Evolutionary conservation across 2,113 vertebrate genomes (phyloP).

Genomic region (Rattus norvegicus): GRCr8 NC_086037.1:46834001-46834500

Average conservation of each 20-base stretch:
- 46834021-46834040: slow-evolving; percentile 68
- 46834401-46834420: not conserved
- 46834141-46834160: slow-evolving; percentile 77
- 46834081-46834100: slow-evolving; percentile 62
- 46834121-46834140: slow-evolving; percentile 68
- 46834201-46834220: slow-evolving; percentile 71
- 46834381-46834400: not conserved
- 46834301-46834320: not conserved
- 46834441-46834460: not conserved
- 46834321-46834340: not conserved
- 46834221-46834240: slow-evolving; percentile 75
- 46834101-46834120: slow-evolving; percentile 76
- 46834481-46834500: not conserved
- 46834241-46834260: slow-evolving; percentile 45
- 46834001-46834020: slow-evolving; percentile 65
- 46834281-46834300: not conserved
- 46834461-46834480: not conserved
- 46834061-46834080: slow-evolving; percentile 78
- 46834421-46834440: not conserved
- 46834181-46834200: slow-evolving; percentile 69
- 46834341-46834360: not conserved
- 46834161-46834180: slow-evolving; percentile 80
- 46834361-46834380: not conserved
- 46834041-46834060: slow-evolving; percentile 63
- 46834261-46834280: slow-evolving; percentile 67